Evolutionary conservation across 2,888 invertebrate species (phyloP).

Genomic region (Leptinotarsa juncta): DNA sequence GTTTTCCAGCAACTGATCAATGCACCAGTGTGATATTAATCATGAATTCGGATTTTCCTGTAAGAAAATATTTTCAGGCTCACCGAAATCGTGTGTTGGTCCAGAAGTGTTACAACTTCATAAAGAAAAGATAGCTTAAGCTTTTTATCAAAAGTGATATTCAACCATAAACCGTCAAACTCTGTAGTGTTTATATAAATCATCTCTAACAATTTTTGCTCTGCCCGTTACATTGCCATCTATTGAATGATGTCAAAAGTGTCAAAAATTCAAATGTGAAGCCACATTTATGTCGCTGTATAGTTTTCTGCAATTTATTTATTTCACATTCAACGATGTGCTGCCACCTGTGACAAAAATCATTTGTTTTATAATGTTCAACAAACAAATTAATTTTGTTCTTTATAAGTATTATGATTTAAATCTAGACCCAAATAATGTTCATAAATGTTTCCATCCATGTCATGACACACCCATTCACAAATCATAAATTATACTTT

Average conservation of each 20-base stretch:
- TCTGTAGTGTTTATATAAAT: too few relatives aligned
- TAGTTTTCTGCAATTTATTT: background rate
- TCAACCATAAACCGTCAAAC: too few relatives aligned
- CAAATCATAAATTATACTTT: background rate
- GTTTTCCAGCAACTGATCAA: too few relatives aligned
- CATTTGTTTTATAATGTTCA: background rate
- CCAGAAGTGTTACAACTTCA: constrained; percentile 62
- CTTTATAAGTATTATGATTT: too few relatives aligned
- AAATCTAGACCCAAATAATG: background rate
- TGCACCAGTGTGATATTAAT: too few relatives aligned
- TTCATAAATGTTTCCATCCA: background rate
- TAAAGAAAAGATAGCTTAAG: background rate
- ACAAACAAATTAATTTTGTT: background rate
- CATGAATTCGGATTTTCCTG: background rate
- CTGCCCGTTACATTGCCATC: background rate
- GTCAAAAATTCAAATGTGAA: too few relatives aligned
- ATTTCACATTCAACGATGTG: background rate
- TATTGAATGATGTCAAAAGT: background rate
- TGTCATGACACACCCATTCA: background rate
- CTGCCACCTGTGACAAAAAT: background rate
- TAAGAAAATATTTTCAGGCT: constrained; percentile 28
- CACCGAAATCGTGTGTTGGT: constrained; percentile 66
- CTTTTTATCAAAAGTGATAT: too few relatives aligned
- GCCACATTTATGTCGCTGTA: background rate
- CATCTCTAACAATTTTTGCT: background rate